Evolutionary conservation across 2,888 invertebrate species (phyloP), one percentile per base, ranked within the genome.

Genomic region (Horisme vitalbata): DNA sequence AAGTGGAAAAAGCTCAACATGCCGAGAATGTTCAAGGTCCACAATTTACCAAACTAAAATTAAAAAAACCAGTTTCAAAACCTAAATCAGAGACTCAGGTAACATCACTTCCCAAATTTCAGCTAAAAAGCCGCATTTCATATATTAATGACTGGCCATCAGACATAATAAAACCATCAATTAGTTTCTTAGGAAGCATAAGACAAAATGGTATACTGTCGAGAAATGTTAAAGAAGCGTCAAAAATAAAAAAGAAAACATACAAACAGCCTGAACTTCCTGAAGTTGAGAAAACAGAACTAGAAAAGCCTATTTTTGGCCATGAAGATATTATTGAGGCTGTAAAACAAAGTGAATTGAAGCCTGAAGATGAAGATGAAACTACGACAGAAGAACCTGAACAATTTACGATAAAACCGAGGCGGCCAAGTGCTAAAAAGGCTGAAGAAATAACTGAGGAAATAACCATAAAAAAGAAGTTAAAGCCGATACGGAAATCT

Each of bases 391-490:
- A 83, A 9, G 71, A 71, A 51, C 84, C 88, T 15, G 81, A 90
- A 58, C 80, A 89, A 53, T 78, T 87, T 20, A 83, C 78, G 7
- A 71, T 90, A 26, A 84, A 76, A 61, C 79, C 86, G 18, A 81
- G 80, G 55, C 75, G 83, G 5, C 81, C 75, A 1, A 81, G 83
- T 58, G 65, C 80, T n/a, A 89, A 88, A 61, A 81, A 85, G 54
- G 79, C 90, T 10, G 85, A 91, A 61, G 91, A 92, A 68, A 77
- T 91, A 34, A 82, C 86, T 41, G 91, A 91, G 66, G 92, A 92
- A 79, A 90, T 95, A 13, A 95, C 94, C 0, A 91, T 96, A 9
- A 95, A 94, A 71, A 95, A 94, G 71, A 94, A 94, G 74, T 81
- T 95, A 12, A 93, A 93, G 60, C 91, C 93, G 4, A 87, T 93